Evolutionary conservation across 2,113 vertebrate species (phyloP), one percentile per base, ranked within the genome.

Genomic region (Tychaedon coryphoeus): DNA sequence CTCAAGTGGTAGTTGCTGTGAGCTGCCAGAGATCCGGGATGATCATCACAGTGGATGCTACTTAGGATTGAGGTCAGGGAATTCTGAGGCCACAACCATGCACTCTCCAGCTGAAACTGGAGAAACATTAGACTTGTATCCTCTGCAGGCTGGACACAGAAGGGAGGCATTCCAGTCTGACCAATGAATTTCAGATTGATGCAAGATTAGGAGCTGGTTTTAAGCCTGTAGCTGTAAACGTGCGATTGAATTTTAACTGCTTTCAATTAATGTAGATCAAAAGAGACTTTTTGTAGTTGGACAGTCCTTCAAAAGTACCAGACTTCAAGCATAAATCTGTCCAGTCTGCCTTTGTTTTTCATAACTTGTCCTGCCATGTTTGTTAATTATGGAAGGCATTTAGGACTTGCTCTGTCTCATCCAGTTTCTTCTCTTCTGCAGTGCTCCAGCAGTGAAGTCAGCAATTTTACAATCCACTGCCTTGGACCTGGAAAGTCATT

Each of bases 301-400:
- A 90, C 78, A 88, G 57, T 40, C 82, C 87, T 96, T 92, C 95
- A 92, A 90, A 96, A 93, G 73, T 77, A 64, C 87, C 94, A 91
- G 95, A 91, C 92, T 95, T 83, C 48, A 86, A 79, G 90, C 78
- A 88, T 95, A 94, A 93, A 95, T 95, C 92, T 96, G 67, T 88
- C 78, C 60, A 29, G 77, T 77, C 76, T 92, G 86, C 85, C 74
- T 91, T 95, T 95, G 88, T 91, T 96, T 95, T 91, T 71, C 84
- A 48, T 90, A 95, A 93, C 92, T 94, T 94, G 93, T 97, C 94
- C 74, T 88, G 72, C 94, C 94, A 84, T 81, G 93, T 96, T 97
- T 80, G 67, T 77, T 97, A 97, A 96, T 96, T 97, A 96, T 80
- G 65, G 71, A 86, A 93, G 72, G 78, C 92, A 74, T 96, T 96